A percentile compares a stretch with the other conserved stretches of the same genome.
phyloP scores from a whole-genome alignment of 2,797 vertebrate genomes.

The Sparidentex hasta region DNA sequence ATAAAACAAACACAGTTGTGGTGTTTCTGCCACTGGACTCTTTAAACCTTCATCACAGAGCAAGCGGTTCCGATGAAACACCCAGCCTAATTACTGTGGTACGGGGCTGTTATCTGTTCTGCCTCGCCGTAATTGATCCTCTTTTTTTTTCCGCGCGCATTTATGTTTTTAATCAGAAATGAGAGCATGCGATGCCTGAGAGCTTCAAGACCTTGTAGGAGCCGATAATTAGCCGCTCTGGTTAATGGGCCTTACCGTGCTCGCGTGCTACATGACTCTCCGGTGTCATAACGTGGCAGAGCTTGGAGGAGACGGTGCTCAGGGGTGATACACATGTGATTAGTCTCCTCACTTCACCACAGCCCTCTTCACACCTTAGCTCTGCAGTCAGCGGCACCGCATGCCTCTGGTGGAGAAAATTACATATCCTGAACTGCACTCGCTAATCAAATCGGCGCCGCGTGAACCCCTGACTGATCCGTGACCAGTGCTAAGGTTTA shows the following conservation, averaged over 20 bases:
- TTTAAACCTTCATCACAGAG: slow-evolving; percentile 87
- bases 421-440: slow-evolving; percentile 53
- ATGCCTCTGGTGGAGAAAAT: slow-evolving; percentile 63
- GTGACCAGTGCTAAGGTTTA: slow-evolving; percentile 39
- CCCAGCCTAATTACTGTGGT: slow-evolving; percentile 89
- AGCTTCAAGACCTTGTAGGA: slow-evolving; percentile 90
- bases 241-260: slow-evolving; percentile 89
- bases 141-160: slow-evolving; percentile 70
- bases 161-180: slow-evolving; percentile 91
- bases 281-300: slow-evolving; percentile 68
- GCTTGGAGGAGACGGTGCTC: slow-evolving; percentile 71
- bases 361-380: slow-evolving; percentile 68
- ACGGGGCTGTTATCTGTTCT: slow-evolving; percentile 80
- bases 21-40: slow-evolving; percentile 85
- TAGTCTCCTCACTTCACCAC: slow-evolving; percentile 70
- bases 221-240: slow-evolving; percentile 94
- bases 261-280: slow-evolving; percentile 66
- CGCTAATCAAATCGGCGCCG: slow-evolving; percentile 64
- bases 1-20: slow-evolving; percentile 94
- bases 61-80: slow-evolving; percentile 85
- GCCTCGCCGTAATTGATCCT: slow-evolving; percentile 83
- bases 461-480: slow-evolving; percentile 55
- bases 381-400: slow-evolving; percentile 48
- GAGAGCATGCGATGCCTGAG: slow-evolving; percentile 86
- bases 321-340: slow-evolving; percentile 72